Conservation (phyloP, 1,140 invertebrate genomes). For the Leucophenga varia region DNA sequence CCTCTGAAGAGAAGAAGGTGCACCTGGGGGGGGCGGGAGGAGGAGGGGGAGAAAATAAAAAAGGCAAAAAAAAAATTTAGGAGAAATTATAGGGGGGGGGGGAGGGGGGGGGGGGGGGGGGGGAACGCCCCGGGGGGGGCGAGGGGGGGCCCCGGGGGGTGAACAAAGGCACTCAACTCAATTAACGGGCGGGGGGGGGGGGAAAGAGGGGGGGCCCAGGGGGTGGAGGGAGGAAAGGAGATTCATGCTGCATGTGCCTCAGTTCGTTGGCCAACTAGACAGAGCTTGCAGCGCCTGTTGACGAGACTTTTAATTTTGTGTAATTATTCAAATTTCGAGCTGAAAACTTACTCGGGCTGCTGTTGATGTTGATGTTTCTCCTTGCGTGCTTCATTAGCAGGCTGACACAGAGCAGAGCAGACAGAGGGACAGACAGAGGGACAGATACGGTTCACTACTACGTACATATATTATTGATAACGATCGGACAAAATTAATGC, state of each 20-base stretch:
- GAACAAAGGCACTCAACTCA: conserved; percentile 52
- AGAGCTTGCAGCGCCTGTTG: too few species aligned
- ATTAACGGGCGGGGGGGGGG: conserved; percentile 35
- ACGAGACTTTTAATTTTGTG: conserved; percentile 29
- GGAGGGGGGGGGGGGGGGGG: conserved; percentile 2
- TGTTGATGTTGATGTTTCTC: conserved; percentile 5
- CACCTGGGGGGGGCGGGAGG: too few species aligned
- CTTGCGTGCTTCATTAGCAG: conserved; percentile 22
- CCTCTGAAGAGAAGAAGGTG: too few species aligned
- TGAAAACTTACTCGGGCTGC: conserved; percentile 21
- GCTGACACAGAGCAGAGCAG: too few species aligned
- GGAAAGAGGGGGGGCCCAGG: conserved; percentile 9
- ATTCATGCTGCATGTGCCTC: conserved; percentile 8
- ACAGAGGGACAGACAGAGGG: too few species aligned
- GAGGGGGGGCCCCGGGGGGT: conserved; percentile 29
- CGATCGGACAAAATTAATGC: too few species aligned
- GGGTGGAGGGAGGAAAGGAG: conserved; percentile 7
- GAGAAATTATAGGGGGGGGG: conserved; percentile 12
- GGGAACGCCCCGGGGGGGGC: not conserved
- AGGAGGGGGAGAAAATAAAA: conserved; percentile 13
- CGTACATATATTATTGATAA: too few species aligned
- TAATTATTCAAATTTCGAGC: conserved; percentile 40
- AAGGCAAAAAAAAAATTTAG: conserved; percentile 24
- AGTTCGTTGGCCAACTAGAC: conserved; percentile 18
- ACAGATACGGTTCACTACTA: too few species aligned